These are phyloP conservation scores for Cheilosia vulpina DNA, from an alignment of 2,888 invertebrate species.

Conservation along the genomic window DNA sequence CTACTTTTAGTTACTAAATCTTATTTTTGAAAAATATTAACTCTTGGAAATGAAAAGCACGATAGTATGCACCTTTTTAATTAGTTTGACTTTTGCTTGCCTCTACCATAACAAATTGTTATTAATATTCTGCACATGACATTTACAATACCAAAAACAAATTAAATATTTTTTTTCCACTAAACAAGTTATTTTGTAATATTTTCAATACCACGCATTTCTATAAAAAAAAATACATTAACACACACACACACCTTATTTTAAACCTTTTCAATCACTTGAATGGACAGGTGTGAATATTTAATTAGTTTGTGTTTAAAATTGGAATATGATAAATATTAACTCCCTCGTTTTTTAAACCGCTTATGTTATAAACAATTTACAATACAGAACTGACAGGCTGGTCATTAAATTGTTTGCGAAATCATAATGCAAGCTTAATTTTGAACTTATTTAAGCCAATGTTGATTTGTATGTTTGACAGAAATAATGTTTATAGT, in stretches of 20 bases:
- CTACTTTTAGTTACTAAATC: too few relatives aligned
- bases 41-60: slow-evolving; percentile 26
- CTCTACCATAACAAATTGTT: slow-evolving; percentile 12
- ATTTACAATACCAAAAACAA: neutral
- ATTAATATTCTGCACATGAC: slow-evolving; percentile 4
- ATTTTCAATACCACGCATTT: neutral
- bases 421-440: too few relatives aligned
- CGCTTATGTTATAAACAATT: too few relatives aligned
- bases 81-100: slow-evolving; percentile 34
- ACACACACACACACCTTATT: too few relatives aligned
- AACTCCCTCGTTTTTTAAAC: slow-evolving; percentile 4
- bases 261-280: too few relatives aligned
- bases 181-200: neutral
- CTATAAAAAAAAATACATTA: neutral
- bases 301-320: neutral
- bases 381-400: too few relatives aligned
- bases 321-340: slow-evolving; percentile 13
- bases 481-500: too few relatives aligned
- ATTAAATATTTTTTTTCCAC: too few relatives aligned
- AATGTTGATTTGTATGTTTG: too few relatives aligned
- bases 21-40: neutral
- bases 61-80: slow-evolving; percentile 43
- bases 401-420: too few relatives aligned
- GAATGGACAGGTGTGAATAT: too few relatives aligned
- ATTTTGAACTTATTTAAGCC: too few relatives aligned